Percentiles rank a stretch among this genome's conserved stretches.
Conservation (phyloP, 1,140 invertebrate genomes). For the Lycorma delicatula region DNA sequence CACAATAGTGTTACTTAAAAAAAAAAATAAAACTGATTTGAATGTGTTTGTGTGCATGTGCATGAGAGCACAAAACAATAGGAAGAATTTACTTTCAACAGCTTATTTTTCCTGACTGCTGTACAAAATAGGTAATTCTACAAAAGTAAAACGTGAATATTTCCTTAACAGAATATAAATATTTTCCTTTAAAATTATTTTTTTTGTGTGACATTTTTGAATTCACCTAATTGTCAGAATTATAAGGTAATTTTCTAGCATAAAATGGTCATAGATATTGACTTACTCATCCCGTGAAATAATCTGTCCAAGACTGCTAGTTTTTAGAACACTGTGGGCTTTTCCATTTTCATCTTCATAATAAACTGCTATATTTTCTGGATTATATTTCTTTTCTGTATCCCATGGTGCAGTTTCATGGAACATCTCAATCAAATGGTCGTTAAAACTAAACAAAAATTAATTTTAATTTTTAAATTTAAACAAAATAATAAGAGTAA, state of each 20-base stretch:
- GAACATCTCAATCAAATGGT: slow-evolving; percentile 67
- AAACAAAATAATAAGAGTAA: slow-evolving; percentile 37
- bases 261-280: too few species aligned
- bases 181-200: too few species aligned
- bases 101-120: too few species aligned
- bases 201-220: too few species aligned
- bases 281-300: slow-evolving; percentile 52
- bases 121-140: background rate
- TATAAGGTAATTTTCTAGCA: too few species aligned
- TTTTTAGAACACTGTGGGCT: slow-evolving; percentile 51
- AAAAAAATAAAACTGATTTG: too few species aligned
- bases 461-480: slow-evolving; percentile 35
- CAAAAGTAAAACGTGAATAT: slow-evolving; percentile 35
- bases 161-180: too few species aligned
- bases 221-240: too few species aligned
- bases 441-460: slow-evolving; percentile 48
- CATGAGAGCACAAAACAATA: too few species aligned
- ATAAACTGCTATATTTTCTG: slow-evolving; percentile 61
- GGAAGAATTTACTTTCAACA: too few species aligned
- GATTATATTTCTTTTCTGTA: slow-evolving; percentile 53
- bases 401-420: slow-evolving; percentile 66
- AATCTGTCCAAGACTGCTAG: slow-evolving; percentile 51
- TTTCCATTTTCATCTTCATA: slow-evolving; percentile 63
- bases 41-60: too few species aligned
- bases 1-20: too few species aligned